Percentiles rank a stretch among this genome's conserved stretches.
Conservation (phyloP, 2,888 invertebrate species). For the Lagria hirta region DNA sequence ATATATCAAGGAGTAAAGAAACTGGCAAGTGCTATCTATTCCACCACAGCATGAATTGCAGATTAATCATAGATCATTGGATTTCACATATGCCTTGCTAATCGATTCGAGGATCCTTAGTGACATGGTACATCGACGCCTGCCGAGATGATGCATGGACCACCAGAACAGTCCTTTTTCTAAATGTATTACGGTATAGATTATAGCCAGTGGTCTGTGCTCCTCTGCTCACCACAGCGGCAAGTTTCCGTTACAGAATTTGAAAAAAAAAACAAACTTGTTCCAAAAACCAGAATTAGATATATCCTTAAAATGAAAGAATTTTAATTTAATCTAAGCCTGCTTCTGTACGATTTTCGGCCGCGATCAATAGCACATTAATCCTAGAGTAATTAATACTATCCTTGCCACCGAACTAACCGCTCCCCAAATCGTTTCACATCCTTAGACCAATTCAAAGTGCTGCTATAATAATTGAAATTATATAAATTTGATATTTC, state of each 20-base stretch:
- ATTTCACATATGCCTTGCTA: conserved; percentile 18
- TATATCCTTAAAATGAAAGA: conserved; percentile 5
- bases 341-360: conserved; percentile 5
- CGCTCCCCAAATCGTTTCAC: conserved; percentile 33
- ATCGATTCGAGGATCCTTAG: conserved; percentile 33
- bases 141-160: conserved; percentile 42
- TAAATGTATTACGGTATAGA: too few species aligned
- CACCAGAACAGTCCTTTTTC: conserved; percentile 31
- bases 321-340: conserved; percentile 6
- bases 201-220: too few species aligned
- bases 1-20: too few species aligned
- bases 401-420: conserved; percentile 49
- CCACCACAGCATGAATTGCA: too few species aligned
- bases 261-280: conserved; percentile 34
- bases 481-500: conserved; percentile 19
- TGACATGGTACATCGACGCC: conserved; percentile 42
- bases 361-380: conserved; percentile 47
- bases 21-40: too few species aligned
- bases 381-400: conserved; percentile 52
- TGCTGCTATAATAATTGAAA: conserved; percentile 26
- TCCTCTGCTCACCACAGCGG: too few species aligned
- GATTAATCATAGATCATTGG: conserved; percentile 11
- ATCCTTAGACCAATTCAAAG: conserved; percentile 24
- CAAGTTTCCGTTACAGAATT: too few species aligned
- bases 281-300: conserved; percentile 1